Base-by-base conservation (phyloP, 1,140 invertebrate species). In the Parapsyche elsis region DNA sequence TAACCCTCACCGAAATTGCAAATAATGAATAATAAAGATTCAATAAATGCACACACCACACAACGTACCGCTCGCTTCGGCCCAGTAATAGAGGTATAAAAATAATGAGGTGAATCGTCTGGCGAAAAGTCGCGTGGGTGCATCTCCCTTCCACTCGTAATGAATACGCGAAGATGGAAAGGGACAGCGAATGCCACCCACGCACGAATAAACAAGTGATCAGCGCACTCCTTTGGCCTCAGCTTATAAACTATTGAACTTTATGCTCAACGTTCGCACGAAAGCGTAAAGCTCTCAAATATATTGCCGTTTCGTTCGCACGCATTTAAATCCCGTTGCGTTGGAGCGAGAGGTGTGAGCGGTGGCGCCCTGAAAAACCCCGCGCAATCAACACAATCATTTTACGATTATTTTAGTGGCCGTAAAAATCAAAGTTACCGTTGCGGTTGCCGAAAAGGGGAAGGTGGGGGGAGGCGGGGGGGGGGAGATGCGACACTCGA, bases 361-460 rank as follows among this genome's bases (percentile, higher is more conserved):
- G 26, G 5, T 46, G 46, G 73, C 64, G 71, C 46, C 45, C 5
- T n/a, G n/a, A n/a, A n/a, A n/a, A n/a, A n/a, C n/a, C n/a, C n/a
- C n/a, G n/a, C 26, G 21, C 81, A 83, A 83, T 83, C 81, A 83
- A 78, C 81, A 83, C 79, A 83, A 83, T 83, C 79, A 83, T 83
- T 83, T 83, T 83, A 83, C 81, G 81, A 83, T 83, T 83, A 83
- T 83, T 83, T 83, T 83, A 83, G 76, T 83, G 81, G 71, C 74
- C 67, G 77, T 83, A 83, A 83, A 83, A 83, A 81, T 83, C 79
- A 81, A 83, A 83, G 81, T 83, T 80, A 82, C 77, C 46, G 78
- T 78, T 67, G 64, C 49, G 49, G 49, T 53, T 67, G 64, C 49
- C 12, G 49, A 14, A 12, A 46, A 12, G 45, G 45, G 45, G 45